These are phyloP conservation scores for Lophura swinhoii DNA, from an alignment of 2,797 vertebrate species.

Conservation along the genomic window DNA sequence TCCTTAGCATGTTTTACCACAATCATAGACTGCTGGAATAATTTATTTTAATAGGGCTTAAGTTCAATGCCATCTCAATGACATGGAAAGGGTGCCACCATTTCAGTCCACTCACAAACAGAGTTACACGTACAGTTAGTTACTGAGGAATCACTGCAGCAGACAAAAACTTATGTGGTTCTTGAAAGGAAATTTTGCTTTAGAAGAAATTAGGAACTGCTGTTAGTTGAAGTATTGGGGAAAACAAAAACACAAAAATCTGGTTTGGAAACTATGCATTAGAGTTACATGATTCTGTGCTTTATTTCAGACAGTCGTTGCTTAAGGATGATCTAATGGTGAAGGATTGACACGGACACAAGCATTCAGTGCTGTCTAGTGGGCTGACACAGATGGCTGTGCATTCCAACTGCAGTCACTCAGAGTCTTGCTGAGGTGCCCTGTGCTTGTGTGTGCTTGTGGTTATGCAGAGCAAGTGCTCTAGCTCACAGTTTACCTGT, in stretches of 20 bases:
- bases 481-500: not conserved
- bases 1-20: not conserved
- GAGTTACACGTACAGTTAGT: not conserved
- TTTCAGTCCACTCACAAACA: not conserved
- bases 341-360: not conserved
- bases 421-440: rapidly evolving
- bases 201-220: not conserved
- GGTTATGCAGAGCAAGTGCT: not conserved
- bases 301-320: not conserved
- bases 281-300: not conserved
- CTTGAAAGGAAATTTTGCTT: not conserved
- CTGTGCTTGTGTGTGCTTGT: rapidly evolving
- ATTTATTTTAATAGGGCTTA: not conserved
- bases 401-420: not conserved
- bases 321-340: not conserved
- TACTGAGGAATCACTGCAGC: not conserved
- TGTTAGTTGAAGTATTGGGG: not conserved
- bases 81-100: not conserved
- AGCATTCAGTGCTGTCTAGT: not conserved
- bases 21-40: not conserved
- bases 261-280: not conserved
- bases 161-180: not conserved
- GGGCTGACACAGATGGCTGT: not conserved
- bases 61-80: not conserved
- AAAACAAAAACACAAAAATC: not conserved